Percentiles rank a stretch among this genome's conserved stretches.
phyloP scores from a whole-genome alignment of 2,888 invertebrate genomes.

The Drosophila niveifrons region DNA sequence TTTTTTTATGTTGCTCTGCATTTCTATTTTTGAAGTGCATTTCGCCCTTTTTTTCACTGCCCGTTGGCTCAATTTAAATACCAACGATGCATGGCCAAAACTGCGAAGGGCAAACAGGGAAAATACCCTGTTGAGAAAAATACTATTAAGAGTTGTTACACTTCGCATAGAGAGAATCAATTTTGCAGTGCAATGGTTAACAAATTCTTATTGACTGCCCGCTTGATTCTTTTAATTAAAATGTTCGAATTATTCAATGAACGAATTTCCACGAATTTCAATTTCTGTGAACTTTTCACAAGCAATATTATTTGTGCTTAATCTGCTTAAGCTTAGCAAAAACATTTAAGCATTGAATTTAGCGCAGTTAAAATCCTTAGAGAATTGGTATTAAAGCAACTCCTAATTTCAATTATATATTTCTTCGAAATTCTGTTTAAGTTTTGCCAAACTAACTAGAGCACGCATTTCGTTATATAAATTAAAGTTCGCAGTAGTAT shows the following conservation, averaged over 20 bases:
- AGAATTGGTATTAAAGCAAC: too few species aligned
- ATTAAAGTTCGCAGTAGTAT: too few species aligned
- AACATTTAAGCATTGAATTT: too few species aligned
- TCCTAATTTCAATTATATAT: too few species aligned
- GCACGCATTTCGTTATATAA: too few species aligned
- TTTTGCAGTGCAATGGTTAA: background rate
- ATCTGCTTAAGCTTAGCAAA: too few species aligned
- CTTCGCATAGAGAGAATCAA: too few species aligned
- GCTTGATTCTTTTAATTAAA: background rate
- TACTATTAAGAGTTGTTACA: background rate
- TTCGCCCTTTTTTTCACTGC: slow-evolving; percentile 67
- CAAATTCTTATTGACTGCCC: background rate
- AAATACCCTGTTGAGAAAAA: slow-evolving; percentile 45
- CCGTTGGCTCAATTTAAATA: slow-evolving; percentile 79
- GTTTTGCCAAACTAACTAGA: too few species aligned
- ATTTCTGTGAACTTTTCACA: background rate
- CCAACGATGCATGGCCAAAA: slow-evolving; percentile 79
- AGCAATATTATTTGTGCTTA: too few species aligned
- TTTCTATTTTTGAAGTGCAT: slow-evolving; percentile 81
- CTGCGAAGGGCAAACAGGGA: slow-evolving; percentile 28
- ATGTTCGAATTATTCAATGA: background rate
- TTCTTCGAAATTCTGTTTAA: too few species aligned
- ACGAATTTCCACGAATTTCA: background rate
- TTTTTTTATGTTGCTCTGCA: slow-evolving; percentile 48
- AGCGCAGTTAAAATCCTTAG: too few species aligned